Percentiles rank a stretch among this genome's conserved stretches.
These are phyloP conservation scores for Spodoptera frugiperda DNA, from an alignment of 1,140 invertebrate genomes.

Conservation along the genomic window DNA sequence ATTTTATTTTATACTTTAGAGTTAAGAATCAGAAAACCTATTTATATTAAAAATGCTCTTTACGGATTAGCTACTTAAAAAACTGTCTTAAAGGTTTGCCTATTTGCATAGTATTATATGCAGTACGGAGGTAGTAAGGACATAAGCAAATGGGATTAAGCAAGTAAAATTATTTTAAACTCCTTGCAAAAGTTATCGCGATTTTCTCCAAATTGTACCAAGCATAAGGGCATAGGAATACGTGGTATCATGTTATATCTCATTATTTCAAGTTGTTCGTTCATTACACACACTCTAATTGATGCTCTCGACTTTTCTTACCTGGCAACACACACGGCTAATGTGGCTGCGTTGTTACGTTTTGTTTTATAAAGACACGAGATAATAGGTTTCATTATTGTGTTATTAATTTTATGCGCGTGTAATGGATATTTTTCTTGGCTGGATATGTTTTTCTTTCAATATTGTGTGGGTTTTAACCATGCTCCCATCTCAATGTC, in stretches of 20 bases:
- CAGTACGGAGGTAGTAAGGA: too few species aligned
- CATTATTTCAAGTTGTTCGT: constrained; percentile 35
- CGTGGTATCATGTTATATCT: constrained; percentile 31
- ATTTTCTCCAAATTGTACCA: constrained; percentile 2
- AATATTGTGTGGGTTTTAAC: too few species aligned
- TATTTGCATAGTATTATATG: too few species aligned
- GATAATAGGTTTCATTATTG: background rate
- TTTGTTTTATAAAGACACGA: background rate
- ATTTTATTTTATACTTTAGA: too few species aligned
- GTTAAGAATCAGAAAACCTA: too few species aligned
- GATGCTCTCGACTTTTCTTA: constrained; percentile 36
- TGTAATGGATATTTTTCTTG: background rate
- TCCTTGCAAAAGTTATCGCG: constrained; percentile 6
- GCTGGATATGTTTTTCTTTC: background rate
- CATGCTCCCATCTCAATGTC: too few species aligned
- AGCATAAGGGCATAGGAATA: background rate
- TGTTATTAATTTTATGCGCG: background rate
- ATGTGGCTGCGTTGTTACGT: background rate
- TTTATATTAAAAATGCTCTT: too few species aligned
- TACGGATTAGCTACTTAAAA: too few species aligned
- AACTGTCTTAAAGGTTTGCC: too few species aligned
- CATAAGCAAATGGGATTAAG: too few species aligned
- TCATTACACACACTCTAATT: constrained; percentile 38
- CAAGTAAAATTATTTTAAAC: background rate
- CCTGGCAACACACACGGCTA: background rate